These are phyloP conservation scores for Euphydryas editha DNA, from an alignment of 2,888 invertebrate species.

Conservation along the genomic window DNA sequence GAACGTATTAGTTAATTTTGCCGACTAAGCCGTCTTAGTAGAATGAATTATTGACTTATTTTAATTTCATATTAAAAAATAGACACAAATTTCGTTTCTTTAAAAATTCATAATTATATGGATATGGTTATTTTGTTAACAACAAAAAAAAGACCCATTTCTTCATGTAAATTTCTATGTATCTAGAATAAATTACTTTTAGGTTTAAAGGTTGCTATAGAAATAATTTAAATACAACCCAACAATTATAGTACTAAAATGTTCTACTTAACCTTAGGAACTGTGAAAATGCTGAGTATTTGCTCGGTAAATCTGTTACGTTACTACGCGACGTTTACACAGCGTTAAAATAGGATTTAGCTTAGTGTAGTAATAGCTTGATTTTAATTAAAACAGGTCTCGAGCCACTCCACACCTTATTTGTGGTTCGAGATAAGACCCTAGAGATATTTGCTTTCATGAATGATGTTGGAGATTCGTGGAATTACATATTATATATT, in stretches of 20 bases:
- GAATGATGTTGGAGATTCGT: conserved; percentile 1
- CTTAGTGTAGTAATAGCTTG: conserved; percentile 27
- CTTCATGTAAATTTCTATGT: too few relatives aligned
- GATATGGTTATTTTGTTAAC: too few relatives aligned
- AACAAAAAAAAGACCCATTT: too few relatives aligned
- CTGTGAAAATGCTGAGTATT: conserved; percentile 32
- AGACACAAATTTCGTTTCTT: too few relatives aligned
- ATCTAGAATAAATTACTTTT: too few relatives aligned
- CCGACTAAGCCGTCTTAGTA: too few relatives aligned
- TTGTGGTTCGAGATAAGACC: conserved; percentile 32
- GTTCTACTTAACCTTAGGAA: conserved; percentile 17
- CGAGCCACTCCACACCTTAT: conserved; percentile 30
- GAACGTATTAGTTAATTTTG: too few relatives aligned
- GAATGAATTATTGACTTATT: too few relatives aligned
- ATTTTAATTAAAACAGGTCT: conserved; percentile 36
- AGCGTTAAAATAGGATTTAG: conserved; percentile 32
- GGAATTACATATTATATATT: background rate
- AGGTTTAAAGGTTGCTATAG: background rate
- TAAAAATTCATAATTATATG: too few relatives aligned
- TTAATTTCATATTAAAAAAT: too few relatives aligned
- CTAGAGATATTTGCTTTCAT: conserved; percentile 1
- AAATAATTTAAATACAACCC: background rate
- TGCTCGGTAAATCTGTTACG: conserved; percentile 34
- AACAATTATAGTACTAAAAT: conserved; percentile 5
- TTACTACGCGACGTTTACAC: conserved; percentile 33